Base-by-base conservation (phyloP, 2,113 vertebrate species). In the Xiphophorus maculatus region DNA sequence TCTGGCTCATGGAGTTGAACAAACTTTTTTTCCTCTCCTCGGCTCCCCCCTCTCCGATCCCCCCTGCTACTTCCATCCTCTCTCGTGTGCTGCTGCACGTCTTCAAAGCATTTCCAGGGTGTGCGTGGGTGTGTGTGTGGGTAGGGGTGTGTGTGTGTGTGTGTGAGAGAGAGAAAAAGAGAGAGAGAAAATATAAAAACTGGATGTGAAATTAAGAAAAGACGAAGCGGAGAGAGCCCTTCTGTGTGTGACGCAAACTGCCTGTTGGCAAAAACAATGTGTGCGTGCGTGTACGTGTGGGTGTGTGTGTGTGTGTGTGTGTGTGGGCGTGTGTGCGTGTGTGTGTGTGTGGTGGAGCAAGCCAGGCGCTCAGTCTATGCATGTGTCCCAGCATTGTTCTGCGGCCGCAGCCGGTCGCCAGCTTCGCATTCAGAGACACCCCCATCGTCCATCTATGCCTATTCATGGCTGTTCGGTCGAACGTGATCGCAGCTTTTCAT, bases 1-100 rank as follows among this genome's bases (percentile, higher is more conserved):
- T 91, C 88, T 83, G 89, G 90, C 92, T 90, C 92, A 87, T 81
- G 73, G 88, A 90, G 90, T 92, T 92, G 90, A 88, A 89, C 82
- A 29, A 89, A 88, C 90, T 90, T 86, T 85, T 81, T 29, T 42
- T 48, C 44, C 44, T 48, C 44, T 17, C 44, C 17, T 48, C 44
- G 44, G 3, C 48, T 10, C 25, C 33, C 37, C 44, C 42, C n/a
- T 37, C 35, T 11, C 35, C 35, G 10, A 37, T 9, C 71, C 25
- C 44, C 37, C 44, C 33, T 22, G 22, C 22, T 54, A 35, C 63
- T 65, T 33, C 40, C 44, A 71, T 85, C 77, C 84, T 78, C 89
- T 80, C 87, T 74, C 77, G 65, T 87, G 84, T 73, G 65, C 81
- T 89, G 69, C 69, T 73, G 77, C 74, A 73, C 74, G 63, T 80